Base-by-base conservation (phyloP, 1,140 invertebrate genomes). In the Neodiprion fabricii region DNA sequence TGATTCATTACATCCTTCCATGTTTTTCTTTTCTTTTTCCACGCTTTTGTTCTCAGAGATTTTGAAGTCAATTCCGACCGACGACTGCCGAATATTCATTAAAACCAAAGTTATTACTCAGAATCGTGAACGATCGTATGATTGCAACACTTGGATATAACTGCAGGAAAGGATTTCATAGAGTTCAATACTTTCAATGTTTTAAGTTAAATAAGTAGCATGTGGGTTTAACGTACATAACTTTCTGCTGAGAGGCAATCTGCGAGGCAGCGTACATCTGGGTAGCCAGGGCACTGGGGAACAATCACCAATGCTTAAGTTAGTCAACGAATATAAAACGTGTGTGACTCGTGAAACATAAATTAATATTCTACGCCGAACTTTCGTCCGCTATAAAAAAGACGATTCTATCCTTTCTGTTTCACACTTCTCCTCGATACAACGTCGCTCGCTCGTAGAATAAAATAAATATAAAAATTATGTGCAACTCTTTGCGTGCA, bases 271-370 rank as follows among this genome's bases (percentile, higher is more conserved):
- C 94, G 92, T 95, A 94, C 95, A 96, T 95, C 94, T 96, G 95
- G 91, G 95, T 94, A 94, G 95, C 95, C 94, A 96, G 95, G 94
- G 95, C 95, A 96, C 95, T 96, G 95, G 92, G 92, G 91, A 94
- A 88, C 85, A 89, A 89, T 89, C 87, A 89, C 87, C 87, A 89
- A 89, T 88, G 87, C 85, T 88, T 88, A 85, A 86, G 82, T 89
- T 89, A 89, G 83, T 88, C 83, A 81, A 61, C 5, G 28, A 40
- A 40, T 40, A 40, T 21, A 21, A 21, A 40, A 40, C 28, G 28
- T 40, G 28, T 40, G 5, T 40, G 28, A 40, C 28, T 40, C 28
- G 28, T 40, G 28, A 40, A 5, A 40, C 28, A 40, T 4, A 40
- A 40, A 40, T 40, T 40, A 1, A 40, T 40, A 40, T 40, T 40